Conservation (phyloP, 1,140 invertebrate genomes). For the Leucophenga varia region DNA sequence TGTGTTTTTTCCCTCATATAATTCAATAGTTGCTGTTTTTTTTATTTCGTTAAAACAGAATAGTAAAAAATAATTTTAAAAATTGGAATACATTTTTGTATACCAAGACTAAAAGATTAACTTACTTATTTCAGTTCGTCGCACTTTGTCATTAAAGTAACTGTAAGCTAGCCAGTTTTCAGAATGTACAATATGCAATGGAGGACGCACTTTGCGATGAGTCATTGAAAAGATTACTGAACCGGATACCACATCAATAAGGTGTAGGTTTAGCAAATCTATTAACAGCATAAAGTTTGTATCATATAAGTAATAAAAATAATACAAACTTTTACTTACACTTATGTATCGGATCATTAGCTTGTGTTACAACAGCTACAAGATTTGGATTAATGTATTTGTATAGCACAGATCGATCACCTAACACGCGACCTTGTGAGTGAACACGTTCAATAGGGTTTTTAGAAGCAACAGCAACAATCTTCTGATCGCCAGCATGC, state of each 20-base stretch:
- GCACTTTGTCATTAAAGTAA: constrained; percentile 91
- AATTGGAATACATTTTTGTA: too few relatives aligned
- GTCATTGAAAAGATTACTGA: constrained; percentile 70
- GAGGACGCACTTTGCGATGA: constrained; percentile 78
- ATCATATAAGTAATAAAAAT: too few relatives aligned
- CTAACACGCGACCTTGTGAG: constrained; percentile 92
- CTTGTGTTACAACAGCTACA: constrained; percentile 81
- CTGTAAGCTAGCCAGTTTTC: constrained; percentile 97
- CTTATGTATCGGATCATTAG: constrained; percentile 73
- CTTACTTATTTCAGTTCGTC: constrained; percentile 81
- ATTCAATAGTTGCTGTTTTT: constrained; percentile 78
- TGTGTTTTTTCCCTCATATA: constrained; percentile 93
- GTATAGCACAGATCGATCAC: constrained; percentile 94
- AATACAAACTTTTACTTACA: constrained; percentile 58
- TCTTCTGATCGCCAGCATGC: constrained; percentile 62
- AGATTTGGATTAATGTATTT: constrained; percentile 99
- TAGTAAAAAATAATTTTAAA: neutral
- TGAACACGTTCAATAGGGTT: constrained; percentile 84
- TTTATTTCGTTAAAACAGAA: too few relatives aligned
- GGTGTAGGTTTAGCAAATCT: constrained; percentile 76
- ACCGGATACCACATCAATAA: constrained; percentile 91
- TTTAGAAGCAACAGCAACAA: constrained; percentile 71
- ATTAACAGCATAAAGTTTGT: too few relatives aligned
- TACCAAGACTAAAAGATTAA: too few relatives aligned
- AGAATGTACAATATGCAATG: constrained; percentile 88